These are phyloP conservation scores for Dexiosoma caninum DNA, from an alignment of 2,888 invertebrate genomes.

Conservation along the genomic window DNA sequence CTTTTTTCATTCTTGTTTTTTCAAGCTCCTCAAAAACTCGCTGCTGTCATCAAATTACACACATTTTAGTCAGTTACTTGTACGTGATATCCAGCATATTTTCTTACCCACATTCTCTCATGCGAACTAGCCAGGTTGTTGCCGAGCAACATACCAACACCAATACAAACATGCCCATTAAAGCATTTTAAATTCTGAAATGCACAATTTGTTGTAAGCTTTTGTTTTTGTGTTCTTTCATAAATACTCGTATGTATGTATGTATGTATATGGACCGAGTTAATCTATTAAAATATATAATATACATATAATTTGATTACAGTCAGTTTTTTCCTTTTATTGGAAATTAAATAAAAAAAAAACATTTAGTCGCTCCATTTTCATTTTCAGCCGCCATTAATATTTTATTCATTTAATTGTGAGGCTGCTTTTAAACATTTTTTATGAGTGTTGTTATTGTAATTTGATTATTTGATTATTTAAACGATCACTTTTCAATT, in stretches of 20 bases:
- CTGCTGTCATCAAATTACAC: slow-evolving; percentile 57
- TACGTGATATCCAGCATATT: slow-evolving; percentile 61
- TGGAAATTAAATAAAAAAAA: neutral
- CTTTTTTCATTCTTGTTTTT: slow-evolving; percentile 12
- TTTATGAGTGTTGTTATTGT: neutral
- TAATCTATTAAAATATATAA: slow-evolving; percentile 25
- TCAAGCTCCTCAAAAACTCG: slow-evolving; percentile 39
- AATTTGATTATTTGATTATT: slow-evolving; percentile 2
- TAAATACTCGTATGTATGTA: too few species aligned
- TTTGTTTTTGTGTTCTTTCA: slow-evolving; percentile 2
- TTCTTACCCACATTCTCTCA: slow-evolving; percentile 54
- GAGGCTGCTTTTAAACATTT: neutral
- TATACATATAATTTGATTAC: neutral
- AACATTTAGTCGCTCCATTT: slow-evolving; percentile 18
- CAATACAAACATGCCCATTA: neutral
- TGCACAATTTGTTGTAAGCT: slow-evolving; percentile 4
- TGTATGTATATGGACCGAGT: slow-evolving; percentile 20
- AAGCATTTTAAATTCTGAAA: neutral
- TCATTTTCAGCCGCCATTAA: slow-evolving; percentile 25
- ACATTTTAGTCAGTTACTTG: slow-evolving; percentile 61
- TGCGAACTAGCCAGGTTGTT: slow-evolving; percentile 33
- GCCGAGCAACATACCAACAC: slow-evolving; percentile 34
- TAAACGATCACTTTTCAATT: slow-evolving; percentile 30
- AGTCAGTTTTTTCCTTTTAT: neutral
- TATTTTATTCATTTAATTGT: slow-evolving; percentile 1